Percentiles rank a stretch among this genome's conserved stretches.
Conservation (phyloP, 2,888 invertebrate genomes). For the Chironomus tentans region DNA sequence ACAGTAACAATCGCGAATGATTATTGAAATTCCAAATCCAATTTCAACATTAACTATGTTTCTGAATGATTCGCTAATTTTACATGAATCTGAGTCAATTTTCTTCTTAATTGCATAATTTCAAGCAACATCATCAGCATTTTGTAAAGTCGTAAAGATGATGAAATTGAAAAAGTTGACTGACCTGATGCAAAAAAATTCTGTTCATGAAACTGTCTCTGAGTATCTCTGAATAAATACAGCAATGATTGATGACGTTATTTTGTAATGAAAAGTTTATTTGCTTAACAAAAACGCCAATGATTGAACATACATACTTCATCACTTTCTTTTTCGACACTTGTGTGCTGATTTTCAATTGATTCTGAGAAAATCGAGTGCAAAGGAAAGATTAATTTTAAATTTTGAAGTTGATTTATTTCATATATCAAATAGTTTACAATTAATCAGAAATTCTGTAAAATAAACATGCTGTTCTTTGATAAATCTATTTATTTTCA, state of each 20-base stretch:
- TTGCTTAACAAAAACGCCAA: neutral
- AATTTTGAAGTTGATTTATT: neutral
- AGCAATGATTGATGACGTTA: neutral
- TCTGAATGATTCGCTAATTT: too few species aligned
- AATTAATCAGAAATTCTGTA: neutral
- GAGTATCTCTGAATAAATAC: neutral
- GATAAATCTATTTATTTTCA: neutral
- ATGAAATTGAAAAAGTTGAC: too few species aligned
- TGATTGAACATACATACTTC: neutral
- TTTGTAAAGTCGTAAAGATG: too few species aligned
- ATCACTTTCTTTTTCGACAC: neutral
- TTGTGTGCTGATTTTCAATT: neutral
- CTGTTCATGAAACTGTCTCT: too few species aligned
- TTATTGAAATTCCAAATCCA: too few species aligned
- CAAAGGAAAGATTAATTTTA: neutral
- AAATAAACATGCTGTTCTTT: neutral
- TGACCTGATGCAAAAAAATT: too few species aligned
- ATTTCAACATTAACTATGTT: too few species aligned
- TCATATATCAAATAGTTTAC: neutral
- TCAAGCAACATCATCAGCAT: too few species aligned
- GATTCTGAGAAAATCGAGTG: too few species aligned
- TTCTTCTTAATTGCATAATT: too few species aligned
- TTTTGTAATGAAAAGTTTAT: neutral
- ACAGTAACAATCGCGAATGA: too few species aligned
- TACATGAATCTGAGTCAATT: too few species aligned